Base-by-base conservation (phyloP, 2,797 vertebrate species). In the Salmo trutta region DNA sequence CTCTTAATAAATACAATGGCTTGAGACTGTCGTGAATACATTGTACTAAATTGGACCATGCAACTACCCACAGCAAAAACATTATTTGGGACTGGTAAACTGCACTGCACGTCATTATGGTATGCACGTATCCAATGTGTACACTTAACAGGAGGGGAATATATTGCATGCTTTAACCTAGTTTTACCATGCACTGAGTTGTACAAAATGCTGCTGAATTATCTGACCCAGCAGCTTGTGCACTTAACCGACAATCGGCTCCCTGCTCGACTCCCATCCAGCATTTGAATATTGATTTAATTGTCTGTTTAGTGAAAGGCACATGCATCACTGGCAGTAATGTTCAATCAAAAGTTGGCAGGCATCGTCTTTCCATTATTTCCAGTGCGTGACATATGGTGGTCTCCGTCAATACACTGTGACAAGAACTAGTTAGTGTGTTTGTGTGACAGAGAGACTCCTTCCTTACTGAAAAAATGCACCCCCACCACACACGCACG, bases 281-380 rank as follows among this genome's bases (percentile, higher is more conserved):
- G 85, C 84, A 77, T 84, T 95, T 95, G 94, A 96, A 96, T 97
- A 97, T 97, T 96, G 96, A 98, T 98, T 97, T 95, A 95, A 97
- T 98, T 97, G 96, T 98, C 96, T 96, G 94, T 95, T 95, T 96
- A 96, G 95, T 98, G 96, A 97, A 95, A 95, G 95, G 95, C 95
- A 94, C 96, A 96, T 97, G 94, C 96, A 97, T 97, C 96, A 97
- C 96, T 95, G 93, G 93, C 95, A 95, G 95, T 96, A 95, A 97
- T 96, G 96, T 95, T 97, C 96, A 96, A 95, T 96, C 95, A 94
- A 93, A 95, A 94, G 94, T 95, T 97, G 95, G 95, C 95, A 96
- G 95, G 93, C 95, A 91, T 91, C 93, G 93, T 95, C 94, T 96
- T 95, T 92, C 93, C 94, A 93, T 96, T 96, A 95, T 96, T 97